phyloP scores from a whole-genome alignment of 2,113 vertebrate genomes.

The Garra rufa region DNA sequence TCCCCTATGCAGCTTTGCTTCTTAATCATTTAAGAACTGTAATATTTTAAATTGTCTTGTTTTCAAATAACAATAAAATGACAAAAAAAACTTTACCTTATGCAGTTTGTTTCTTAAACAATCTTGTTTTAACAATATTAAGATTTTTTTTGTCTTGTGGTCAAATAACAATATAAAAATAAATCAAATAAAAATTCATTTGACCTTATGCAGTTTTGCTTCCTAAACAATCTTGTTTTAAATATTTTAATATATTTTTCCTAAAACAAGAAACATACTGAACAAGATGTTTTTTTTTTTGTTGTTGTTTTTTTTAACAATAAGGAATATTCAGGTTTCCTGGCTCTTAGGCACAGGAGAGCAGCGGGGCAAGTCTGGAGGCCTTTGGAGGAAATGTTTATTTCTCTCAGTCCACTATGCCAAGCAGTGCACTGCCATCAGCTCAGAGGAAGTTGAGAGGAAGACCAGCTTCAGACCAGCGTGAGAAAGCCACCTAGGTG shows the following conservation, averaged over 20 bases:
- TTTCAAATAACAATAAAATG: background rate
- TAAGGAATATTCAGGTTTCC: background rate
- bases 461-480: constrained; percentile 39
- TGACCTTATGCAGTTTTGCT: background rate
- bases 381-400: constrained; percentile 35
- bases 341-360: background rate
- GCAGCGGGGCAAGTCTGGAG: background rate
- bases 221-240: background rate
- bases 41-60: background rate
- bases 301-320: background rate
- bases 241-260: background rate
- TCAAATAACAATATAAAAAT: background rate
- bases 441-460: constrained; percentile 34
- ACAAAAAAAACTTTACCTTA: too few relatives aligned
- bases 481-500: constrained; percentile 42
- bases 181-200: background rate
- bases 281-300: background rate
- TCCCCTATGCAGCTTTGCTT: background rate
- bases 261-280: background rate
- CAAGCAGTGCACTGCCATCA: constrained; percentile 38
- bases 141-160: background rate
- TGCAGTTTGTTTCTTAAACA: background rate
- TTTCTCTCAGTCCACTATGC: constrained; percentile 31
- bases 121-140: background rate
- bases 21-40: too few relatives aligned